Conservation (phyloP, 2,113 vertebrate species). For the Pterocles burchelli region DNA sequence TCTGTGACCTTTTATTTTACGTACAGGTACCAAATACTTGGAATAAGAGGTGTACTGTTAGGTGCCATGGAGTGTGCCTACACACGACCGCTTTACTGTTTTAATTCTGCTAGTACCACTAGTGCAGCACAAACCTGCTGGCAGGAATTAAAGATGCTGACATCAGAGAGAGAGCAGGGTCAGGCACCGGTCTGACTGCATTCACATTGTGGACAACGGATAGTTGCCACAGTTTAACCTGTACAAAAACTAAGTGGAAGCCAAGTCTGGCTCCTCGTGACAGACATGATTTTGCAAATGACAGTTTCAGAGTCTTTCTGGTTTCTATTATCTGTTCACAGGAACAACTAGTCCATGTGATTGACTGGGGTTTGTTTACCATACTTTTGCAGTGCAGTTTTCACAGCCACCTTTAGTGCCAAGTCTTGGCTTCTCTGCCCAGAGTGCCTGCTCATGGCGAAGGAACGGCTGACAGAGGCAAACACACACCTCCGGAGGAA, state of each 20-base stretch:
- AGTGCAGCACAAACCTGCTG: not conserved
- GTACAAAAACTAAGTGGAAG: not conserved
- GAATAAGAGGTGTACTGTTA: not conserved
- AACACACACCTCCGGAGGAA: not conserved
- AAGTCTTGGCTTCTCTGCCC: not conserved
- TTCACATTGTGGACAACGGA: not conserved
- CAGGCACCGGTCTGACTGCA: not conserved
- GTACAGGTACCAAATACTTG: not conserved
- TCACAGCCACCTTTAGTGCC: not conserved
- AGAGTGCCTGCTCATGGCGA: not conserved
- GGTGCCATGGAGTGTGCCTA: not conserved
- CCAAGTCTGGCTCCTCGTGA: not conserved
- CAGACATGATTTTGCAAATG: not conserved
- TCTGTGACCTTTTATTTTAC: not conserved
- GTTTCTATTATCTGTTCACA: not conserved
- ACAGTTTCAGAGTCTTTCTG: not conserved
- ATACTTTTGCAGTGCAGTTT: not conserved
- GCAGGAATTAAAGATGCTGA: not conserved
- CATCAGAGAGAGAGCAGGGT: not conserved
- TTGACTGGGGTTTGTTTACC: not conserved
- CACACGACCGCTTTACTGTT: not conserved
- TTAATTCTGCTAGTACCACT: not conserved
- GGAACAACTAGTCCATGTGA: not conserved
- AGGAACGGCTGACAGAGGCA: not conserved
- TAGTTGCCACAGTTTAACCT: not conserved